A percentile compares a stretch with the other conserved stretches of the same genome.
These are phyloP conservation scores for Strongylocentrotus purpuratus DNA, from an alignment of 35 echinoderm and acorn worm species.

Conservation along the genomic window DNA sequence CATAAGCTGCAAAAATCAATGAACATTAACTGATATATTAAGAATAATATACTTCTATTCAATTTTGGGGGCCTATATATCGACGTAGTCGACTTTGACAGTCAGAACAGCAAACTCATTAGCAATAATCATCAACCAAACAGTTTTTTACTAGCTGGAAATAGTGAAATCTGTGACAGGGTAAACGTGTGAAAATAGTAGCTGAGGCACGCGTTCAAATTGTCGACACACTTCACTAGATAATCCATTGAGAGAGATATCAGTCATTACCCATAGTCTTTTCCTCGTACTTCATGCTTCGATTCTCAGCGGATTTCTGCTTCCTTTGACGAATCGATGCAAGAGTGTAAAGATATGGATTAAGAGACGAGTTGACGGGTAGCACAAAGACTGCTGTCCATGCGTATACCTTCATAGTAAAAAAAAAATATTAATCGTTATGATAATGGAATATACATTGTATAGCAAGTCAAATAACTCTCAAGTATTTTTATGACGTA, in stretches of 20 bases:
- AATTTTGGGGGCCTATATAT: too few species aligned
- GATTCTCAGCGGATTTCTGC: background rate
- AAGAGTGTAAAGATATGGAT: slow-evolving; percentile 75
- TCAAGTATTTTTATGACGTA: background rate
- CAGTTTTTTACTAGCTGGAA: too few species aligned
- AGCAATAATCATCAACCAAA: too few species aligned
- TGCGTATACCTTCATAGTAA: slow-evolving; percentile 52
- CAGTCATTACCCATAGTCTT: background rate
- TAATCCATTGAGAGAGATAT: background rate
- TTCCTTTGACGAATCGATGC: background rate
- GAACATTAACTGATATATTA: too few species aligned
- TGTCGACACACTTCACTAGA: too few species aligned
- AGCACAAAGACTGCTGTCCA: slow-evolving; percentile 72
- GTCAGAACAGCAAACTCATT: too few species aligned
- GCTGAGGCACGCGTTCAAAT: too few species aligned
- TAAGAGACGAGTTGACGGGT: slow-evolving; percentile 73
- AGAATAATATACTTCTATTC: too few species aligned
- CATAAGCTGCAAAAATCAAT: too few species aligned
- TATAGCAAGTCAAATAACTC: background rate
- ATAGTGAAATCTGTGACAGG: too few species aligned
- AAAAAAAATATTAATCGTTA: background rate
- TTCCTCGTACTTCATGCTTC: background rate
- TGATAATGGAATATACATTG: background rate
- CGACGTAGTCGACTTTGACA: too few species aligned
- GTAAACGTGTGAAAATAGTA: too few species aligned